phyloP scores from a whole-genome alignment of 1,140 invertebrate species.

The Campoletis sonorensis region DNA sequence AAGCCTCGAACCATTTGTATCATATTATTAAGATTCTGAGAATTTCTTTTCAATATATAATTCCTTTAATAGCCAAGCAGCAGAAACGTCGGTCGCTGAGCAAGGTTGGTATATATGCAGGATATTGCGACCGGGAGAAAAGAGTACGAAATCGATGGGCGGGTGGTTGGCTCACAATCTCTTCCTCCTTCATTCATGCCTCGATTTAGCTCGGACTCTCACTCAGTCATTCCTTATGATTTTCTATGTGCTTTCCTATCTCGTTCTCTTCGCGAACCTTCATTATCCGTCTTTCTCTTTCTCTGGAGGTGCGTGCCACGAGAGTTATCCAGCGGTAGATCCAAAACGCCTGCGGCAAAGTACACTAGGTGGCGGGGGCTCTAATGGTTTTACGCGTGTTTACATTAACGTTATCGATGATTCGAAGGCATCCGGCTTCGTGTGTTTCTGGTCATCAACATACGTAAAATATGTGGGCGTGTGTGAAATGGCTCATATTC shows the following conservation, averaged over 20 bases:
- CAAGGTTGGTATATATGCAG: background rate
- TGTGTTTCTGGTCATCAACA: conserved; percentile 24
- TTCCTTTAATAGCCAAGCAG: background rate
- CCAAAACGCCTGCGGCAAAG: conserved; percentile 26
- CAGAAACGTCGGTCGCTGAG: background rate
- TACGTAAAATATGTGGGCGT: background rate
- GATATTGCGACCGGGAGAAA: conserved; percentile 36
- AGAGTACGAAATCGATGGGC: conserved; percentile 31
- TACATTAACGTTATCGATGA: conserved; percentile 63
- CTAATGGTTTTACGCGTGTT: conserved; percentile 63
- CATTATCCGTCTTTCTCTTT: background rate
- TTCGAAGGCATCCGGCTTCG: conserved; percentile 44
- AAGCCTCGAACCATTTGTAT: background rate
- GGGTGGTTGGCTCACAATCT: background rate
- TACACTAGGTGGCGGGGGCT: conserved; percentile 30
- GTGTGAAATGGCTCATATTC: background rate
- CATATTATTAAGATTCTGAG: background rate
- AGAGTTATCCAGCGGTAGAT: conserved; percentile 37
- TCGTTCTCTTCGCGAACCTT: too few species aligned
- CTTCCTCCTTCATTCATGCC: background rate
- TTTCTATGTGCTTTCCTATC: too few species aligned
- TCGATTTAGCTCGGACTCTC: too few species aligned
- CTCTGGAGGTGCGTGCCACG: conserved; percentile 20
- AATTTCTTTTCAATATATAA: background rate
- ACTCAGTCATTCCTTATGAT: too few species aligned